Evolutionary conservation across 35 echinoderm and acorn worm species (phyloP).

Genomic region (Eucidaris tribuloides): DNA sequence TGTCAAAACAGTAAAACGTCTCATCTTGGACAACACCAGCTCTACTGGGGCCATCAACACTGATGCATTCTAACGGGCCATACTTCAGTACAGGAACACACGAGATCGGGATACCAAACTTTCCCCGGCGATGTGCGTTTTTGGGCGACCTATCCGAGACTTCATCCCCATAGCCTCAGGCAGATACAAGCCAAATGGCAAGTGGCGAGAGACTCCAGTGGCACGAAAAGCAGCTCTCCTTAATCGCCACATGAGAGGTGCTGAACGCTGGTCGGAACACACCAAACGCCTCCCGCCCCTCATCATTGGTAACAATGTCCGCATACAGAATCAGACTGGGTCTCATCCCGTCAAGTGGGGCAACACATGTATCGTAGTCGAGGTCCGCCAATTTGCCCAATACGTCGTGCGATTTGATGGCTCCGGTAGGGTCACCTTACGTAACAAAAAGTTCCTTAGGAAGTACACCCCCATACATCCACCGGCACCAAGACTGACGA

Average conservation of each 20-base stretch:
- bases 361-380: slow-evolving; percentile 6
- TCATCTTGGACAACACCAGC: background rate
- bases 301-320: background rate
- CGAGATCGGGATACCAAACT: background rate
- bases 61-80: background rate
- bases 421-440: background rate
- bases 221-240: background rate
- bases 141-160: slow-evolving; percentile 33
- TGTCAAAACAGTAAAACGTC: background rate
- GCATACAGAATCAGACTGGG: slow-evolving; percentile 39
- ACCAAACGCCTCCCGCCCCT: background rate
- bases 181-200: slow-evolving; percentile 29
- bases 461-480: background rate
- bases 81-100: background rate
- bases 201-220: background rate
- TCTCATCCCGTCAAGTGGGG: slow-evolving; percentile 35
- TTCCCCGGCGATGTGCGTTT: slow-evolving; percentile 20
- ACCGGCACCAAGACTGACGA: background rate
- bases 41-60: background rate
- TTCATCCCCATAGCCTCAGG: slow-evolving; percentile 37
- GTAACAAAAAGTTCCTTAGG: background rate
- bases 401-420: slow-evolving; percentile 1
- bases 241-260: slow-evolving; percentile 7
- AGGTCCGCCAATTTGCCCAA: slow-evolving; percentile 6
- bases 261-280: background rate